phyloP scores from a whole-genome alignment of 2,113 vertebrate genomes.

The Hippopotamus amphibius region DNA sequence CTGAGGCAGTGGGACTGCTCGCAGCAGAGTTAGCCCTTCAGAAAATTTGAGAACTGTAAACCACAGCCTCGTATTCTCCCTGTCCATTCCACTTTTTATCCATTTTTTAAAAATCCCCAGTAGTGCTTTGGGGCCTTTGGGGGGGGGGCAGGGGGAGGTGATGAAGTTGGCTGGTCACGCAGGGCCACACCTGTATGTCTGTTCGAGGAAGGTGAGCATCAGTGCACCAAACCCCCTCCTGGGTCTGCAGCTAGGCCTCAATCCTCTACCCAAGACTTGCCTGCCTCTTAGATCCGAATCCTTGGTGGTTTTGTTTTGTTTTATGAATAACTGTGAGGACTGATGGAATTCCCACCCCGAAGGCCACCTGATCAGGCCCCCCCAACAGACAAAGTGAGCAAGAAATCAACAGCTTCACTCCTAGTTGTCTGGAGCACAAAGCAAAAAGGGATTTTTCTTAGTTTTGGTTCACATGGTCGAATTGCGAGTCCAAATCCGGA shows the following conservation, averaged over 20 bases:
- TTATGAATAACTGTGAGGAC: neutral
- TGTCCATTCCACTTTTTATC: neutral
- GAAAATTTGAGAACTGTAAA: neutral
- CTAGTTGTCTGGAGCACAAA: neutral
- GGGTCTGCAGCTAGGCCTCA: neutral
- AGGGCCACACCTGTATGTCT: slow-evolving; percentile 34
- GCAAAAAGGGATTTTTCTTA: neutral
- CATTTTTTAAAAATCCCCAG: neutral
- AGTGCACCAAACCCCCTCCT: neutral
- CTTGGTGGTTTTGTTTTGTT: neutral
- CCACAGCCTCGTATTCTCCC: neutral
- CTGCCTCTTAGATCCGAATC: neutral
- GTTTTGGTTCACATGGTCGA: neutral
- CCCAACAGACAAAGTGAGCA: neutral
- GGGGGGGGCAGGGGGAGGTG: no score
- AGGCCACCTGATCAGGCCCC: neutral
- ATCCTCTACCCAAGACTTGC: neutral
- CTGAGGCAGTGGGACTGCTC: neutral
- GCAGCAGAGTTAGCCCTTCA: neutral
- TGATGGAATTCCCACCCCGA: neutral
- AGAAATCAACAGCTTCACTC: neutral
- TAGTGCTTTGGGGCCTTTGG: neutral
- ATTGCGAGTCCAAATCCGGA: neutral
- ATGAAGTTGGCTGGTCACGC: neutral
- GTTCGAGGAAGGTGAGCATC: neutral